These are phyloP conservation scores for Aphrocallistes beatrix DNA, from an alignment of 37 sponge, comb jelly and placozoan species.

Conservation along the genomic window DNA sequence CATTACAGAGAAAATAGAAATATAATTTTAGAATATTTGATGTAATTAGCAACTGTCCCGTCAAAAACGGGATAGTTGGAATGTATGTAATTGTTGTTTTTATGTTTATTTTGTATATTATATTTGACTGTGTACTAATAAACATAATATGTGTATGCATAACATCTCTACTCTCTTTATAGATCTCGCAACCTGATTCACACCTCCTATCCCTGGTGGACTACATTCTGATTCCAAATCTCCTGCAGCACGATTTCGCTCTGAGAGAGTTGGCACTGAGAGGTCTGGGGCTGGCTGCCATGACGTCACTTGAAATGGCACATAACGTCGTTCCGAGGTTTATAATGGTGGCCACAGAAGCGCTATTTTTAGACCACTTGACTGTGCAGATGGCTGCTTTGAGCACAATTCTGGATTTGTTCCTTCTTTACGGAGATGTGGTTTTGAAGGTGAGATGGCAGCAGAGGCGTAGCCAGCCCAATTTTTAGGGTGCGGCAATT, in stretches of 20 bases:
- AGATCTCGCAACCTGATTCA: neutral
- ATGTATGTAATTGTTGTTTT: no score
- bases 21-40: no score
- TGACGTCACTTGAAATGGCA: constrained; percentile 8
- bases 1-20: no score
- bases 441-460: neutral
- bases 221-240: neutral
- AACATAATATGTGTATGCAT: no score
- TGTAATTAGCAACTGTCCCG: no score
- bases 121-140: no score
- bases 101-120: no score
- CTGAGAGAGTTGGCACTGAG: neutral
- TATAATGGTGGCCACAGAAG: neutral
- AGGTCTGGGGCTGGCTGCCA: neutral
- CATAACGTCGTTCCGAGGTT: neutral
- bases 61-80: no score
- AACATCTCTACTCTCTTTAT: neutral
- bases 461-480: no score
- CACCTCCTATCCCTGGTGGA: neutral
- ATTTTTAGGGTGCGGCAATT: no score
- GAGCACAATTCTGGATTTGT: neutral
- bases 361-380: neutral
- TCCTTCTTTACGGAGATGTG: neutral
- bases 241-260: neutral
- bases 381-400: neutral